Evolutionary conservation across 2,113 vertebrate species (phyloP).

Genomic region (Aptenodytes forsteri): DNA sequence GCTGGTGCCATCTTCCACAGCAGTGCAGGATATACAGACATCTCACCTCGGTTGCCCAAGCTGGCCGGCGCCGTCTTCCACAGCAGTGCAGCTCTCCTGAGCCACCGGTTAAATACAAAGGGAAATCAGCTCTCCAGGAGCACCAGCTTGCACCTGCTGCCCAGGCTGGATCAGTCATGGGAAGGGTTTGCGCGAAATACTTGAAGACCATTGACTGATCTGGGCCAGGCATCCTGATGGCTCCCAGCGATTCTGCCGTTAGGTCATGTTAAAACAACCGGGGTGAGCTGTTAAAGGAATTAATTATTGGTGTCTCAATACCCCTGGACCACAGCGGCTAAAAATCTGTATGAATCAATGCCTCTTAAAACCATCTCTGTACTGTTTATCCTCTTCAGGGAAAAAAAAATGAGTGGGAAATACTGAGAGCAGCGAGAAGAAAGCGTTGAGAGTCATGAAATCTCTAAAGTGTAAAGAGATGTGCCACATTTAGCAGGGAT

Average conservation of each 20-base stretch:
- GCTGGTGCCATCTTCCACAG: background rate
- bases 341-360: constrained; percentile 59
- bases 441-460: constrained; percentile 14
- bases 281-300: constrained; percentile 39
- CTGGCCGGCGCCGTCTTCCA: background rate
- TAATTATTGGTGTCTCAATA: constrained; percentile 50
- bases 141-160: background rate
- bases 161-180: background rate
- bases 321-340: constrained; percentile 33
- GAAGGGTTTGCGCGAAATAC: background rate
- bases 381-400: constrained; percentile 29
- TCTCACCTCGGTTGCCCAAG: background rate
- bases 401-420: background rate
- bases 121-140: background rate
- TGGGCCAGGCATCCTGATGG: background rate
- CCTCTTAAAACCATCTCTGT: constrained; percentile 54
- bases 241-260: background rate
- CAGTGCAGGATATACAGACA: rapidly evolving
- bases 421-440: background rate
- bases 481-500: constrained; percentile 18
- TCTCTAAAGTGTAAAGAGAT: background rate
- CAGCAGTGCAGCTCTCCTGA: background rate
- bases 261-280: constrained; percentile 45
- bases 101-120: background rate
- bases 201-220: background rate